Base-by-base conservation (phyloP, 1,140 invertebrate species). In the Ptiloglossa arizonensis region DNA sequence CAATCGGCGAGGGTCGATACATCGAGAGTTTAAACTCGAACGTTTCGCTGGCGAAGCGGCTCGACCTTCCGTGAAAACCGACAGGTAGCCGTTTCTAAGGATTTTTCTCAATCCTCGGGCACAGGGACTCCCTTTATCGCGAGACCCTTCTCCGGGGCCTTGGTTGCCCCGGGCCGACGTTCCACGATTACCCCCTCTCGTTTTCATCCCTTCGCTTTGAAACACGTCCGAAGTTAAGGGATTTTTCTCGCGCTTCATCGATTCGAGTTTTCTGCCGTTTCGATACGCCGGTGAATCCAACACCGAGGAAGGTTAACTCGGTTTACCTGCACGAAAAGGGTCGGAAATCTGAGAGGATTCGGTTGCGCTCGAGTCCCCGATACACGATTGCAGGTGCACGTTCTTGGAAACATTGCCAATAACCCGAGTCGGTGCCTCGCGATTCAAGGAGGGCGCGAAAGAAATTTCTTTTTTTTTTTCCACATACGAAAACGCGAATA, bases 51-150 rank as follows among this genome's bases (percentile, higher is more conserved):
- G 5, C 63, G 41, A 32, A 46, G 52, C 22, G 0, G 67, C 35
- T 79, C 63, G 70, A 54, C 56, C 66, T 86, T 78, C 76, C 69
- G 74, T 86, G 66, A 87, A 86, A 89, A 86, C 78, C 85, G 82
- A 81, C 86, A 88, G 88, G 87, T 89, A 84, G 41, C 8, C 32
- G 22, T 70, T 83, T 79, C 29, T 38, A 60, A 70, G 59, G 66
- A 75, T 82, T 79, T 41, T 80, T 32, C 41, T 5, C 64, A 29
- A 44, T 22, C 38, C 46, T 0, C 27, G 19, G 24, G 9, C 24
- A 6, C n/a, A 5, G 29, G 29, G 22, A 17, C 17, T 41, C 44
- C 32, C n/a, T 76, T 38, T 56, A 38, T 24, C 52, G 22, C n/a
- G 9, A 8, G 19, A 5, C 27, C 35, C n/a, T 44, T 71, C n/a